A percentile compares a stretch with the other conserved stretches of the same genome.
Conservation (phyloP, 2,888 invertebrate species). For the Lymantria monacha region DNA sequence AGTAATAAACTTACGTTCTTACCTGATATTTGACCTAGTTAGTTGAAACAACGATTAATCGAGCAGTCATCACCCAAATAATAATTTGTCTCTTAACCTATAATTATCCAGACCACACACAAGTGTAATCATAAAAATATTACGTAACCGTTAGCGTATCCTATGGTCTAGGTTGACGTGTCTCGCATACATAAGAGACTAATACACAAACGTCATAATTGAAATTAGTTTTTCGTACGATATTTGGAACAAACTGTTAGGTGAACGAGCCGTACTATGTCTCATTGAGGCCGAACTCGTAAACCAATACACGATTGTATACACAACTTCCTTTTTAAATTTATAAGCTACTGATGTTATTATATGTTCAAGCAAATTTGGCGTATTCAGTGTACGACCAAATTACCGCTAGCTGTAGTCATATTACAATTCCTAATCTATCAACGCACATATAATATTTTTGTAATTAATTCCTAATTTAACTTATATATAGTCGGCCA, state of each 20-base stretch:
- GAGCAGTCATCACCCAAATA: not conserved
- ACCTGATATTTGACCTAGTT: no score
- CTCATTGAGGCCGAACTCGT: not conserved
- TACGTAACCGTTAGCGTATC: conserved; percentile 27
- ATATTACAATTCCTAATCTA: no score
- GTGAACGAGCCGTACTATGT: not conserved
- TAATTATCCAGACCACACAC: not conserved
- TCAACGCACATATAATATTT: no score
- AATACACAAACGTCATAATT: not conserved
- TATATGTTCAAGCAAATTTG: no score
- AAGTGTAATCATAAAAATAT: not conserved
- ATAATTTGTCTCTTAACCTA: not conserved
- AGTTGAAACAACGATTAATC: not conserved
- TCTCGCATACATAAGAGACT: conserved; percentile 6
- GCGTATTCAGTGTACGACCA: no score
- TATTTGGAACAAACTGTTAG: not conserved
- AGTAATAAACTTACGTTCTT: no score
- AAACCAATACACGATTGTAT: not conserved
- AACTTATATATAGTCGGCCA: no score
- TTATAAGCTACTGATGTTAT: no score
- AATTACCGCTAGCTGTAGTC: no score
- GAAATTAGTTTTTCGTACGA: not conserved
- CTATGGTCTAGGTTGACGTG: conserved; percentile 21
- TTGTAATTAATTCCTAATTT: no score
- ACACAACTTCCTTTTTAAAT: not conserved